Conservation (phyloP, 2,888 invertebrate species). For the Eudasyphora cyanicolor region DNA sequence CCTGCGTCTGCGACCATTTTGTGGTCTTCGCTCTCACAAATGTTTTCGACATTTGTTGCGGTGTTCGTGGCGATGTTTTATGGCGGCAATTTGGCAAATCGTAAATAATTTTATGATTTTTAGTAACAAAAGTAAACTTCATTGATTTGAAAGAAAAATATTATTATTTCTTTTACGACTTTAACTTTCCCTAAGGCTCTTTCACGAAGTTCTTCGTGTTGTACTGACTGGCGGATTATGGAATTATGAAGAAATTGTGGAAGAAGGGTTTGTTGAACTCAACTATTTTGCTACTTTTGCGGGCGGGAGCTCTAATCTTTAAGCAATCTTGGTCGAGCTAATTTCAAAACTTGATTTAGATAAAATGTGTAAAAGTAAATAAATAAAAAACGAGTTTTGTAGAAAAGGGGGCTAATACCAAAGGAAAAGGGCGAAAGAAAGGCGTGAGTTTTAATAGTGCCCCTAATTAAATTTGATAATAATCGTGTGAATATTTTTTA, state of each 20-base stretch:
- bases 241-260: neutral
- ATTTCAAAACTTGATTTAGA: no score
- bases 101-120: conserved; percentile 24
- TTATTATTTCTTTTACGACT: conserved; percentile 1
- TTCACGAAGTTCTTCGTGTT: neutral
- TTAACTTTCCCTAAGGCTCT: neutral
- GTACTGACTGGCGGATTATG: neutral
- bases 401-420: no score
- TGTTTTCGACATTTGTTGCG: neutral
- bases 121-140: conserved; percentile 4
- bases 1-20: neutral
- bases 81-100: conserved; percentile 22
- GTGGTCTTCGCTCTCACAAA: conserved; percentile 31
- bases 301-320: no score
- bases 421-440: no score
- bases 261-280: neutral
- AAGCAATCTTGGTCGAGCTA: no score
- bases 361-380: no score
- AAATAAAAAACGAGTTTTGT: no score
- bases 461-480: no score
- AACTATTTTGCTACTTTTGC: neutral
- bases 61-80: neutral
- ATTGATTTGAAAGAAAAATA: neutral
- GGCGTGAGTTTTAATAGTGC: no score
- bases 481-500: no score